Evolutionary conservation across 37 sponge, comb jelly and placozoan genomes (phyloP).

Genomic region (Ephydatia muelleri): DNA sequence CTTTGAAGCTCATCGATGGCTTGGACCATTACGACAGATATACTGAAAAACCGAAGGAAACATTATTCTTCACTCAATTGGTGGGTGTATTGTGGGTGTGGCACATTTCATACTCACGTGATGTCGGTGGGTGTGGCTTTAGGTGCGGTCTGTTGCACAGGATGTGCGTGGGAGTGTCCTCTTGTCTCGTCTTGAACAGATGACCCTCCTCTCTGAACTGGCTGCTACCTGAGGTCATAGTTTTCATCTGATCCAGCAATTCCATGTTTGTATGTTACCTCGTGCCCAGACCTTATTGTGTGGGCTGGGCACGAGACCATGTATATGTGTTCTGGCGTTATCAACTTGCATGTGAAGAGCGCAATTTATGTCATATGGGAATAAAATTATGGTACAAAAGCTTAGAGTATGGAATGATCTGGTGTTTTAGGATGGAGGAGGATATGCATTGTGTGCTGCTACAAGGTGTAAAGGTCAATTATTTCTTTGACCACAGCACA

Average conservation of each 20-base stretch:
- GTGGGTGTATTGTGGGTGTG: slow-evolving; percentile 45
- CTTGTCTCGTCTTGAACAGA: slow-evolving; percentile 72
- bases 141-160: slow-evolving; percentile 58
- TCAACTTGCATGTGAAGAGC: background rate
- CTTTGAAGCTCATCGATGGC: slow-evolving; percentile 92
- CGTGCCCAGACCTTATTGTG: background rate
- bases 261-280: background rate
- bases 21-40: slow-evolving; percentile 94
- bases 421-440: too few relatives aligned
- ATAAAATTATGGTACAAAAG: too few relatives aligned
- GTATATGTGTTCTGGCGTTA: background rate
- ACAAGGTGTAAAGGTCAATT: too few relatives aligned
- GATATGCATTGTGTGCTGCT: too few relatives aligned
- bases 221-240: background rate
- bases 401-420: too few relatives aligned
- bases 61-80: slow-evolving; percentile 86
- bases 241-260: too few relatives aligned
- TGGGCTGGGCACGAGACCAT: too few relatives aligned
- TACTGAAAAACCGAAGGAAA: slow-evolving; percentile 82
- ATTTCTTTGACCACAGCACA: too few relatives aligned
- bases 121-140: background rate
- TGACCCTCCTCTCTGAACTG: slow-evolving; percentile 64
- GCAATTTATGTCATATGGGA: too few relatives aligned
- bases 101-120: background rate
- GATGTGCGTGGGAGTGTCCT: slow-evolving; percentile 51